Base-by-base conservation (phyloP, 2,888 invertebrate species). In the Coleophora flavipennella region DNA sequence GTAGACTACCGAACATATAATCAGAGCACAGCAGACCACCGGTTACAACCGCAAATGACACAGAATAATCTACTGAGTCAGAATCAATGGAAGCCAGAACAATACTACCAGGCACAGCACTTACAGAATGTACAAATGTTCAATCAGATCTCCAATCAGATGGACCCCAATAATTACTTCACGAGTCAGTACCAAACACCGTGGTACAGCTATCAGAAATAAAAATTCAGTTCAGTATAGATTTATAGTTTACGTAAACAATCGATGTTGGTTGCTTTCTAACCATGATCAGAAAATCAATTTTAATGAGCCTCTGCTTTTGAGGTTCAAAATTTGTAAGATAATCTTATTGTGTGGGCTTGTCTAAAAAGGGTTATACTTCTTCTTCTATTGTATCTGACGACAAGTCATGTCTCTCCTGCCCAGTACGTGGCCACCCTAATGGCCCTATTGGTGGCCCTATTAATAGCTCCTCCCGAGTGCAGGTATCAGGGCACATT, bases 181-280 rank as follows among this genome's bases (percentile, higher is more conserved):
- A 62, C 75, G 55, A 76, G 70, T 64, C 75, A 72, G 0, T 79
- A 77, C 46, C 73, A 75, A 46, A 55, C 76, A 1, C 77, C 79
- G 0, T 81, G 80, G 79, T 73, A 68, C 36, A 59, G 61, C 12
- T 72, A 70, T 52, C 67, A 61, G 38, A 74, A 79, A 69, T 72
- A 59, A 55, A 36, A 13, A 46, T 31, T 45, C 41, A 47, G 46
- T 50, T 45, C 59, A 56, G 57, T 60, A 57, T 60, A 57, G 38
- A 43, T 28, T 33, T 33, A 31, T 13, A 20, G 6, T 20, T 20
- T 20, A 20, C 3, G 6, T 20, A 20, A 4, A 6, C 20, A 20
- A 4, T 20, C 20, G 6, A 20, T 20, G 20, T 20, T 20, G 20
- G 20, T 20, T 20, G 20, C 20, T 20, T 4, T 20, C 6, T 20